phyloP scores from a whole-genome alignment of 2,797 vertebrate species.

The Esox lucius region DNA sequence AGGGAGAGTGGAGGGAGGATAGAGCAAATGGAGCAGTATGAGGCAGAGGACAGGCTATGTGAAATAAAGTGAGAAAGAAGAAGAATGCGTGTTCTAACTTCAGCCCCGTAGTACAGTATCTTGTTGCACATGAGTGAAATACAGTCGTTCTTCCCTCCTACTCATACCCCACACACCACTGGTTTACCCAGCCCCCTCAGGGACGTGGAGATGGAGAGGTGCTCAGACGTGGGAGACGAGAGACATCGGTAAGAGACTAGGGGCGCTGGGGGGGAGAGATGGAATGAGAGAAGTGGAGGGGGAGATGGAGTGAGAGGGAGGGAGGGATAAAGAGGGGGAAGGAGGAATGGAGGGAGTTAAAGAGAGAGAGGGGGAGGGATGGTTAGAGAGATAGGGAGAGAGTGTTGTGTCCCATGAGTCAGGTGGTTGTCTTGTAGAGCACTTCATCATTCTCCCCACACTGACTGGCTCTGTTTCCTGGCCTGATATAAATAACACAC shows the following conservation, averaged over 20 bases:
- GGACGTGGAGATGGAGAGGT: not conserved
- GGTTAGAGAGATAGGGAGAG: conserved; percentile 51
- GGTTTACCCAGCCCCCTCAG: not conserved
- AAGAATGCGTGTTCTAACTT: conserved; percentile 19
- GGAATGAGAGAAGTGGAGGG: too few relatives aligned
- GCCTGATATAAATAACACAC: conserved; percentile 78
- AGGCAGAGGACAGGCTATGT: not conserved
- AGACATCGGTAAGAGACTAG: conserved; percentile 27
- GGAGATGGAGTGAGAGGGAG: conserved; percentile 44
- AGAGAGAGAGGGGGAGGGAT: conserved; percentile 19
- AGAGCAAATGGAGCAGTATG: too few relatives aligned
- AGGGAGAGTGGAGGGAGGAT: too few relatives aligned
- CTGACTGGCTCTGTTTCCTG: conserved; percentile 73
- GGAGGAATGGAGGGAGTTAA: conserved; percentile 15
- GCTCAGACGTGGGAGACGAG: conserved; percentile 44
- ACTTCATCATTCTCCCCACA: conserved; percentile 78
- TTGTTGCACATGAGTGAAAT: not conserved
- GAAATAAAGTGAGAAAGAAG: conserved; percentile 16
- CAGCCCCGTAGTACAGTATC: not conserved
- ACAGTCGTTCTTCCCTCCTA: not conserved
- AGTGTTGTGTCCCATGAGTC: conserved; percentile 76
- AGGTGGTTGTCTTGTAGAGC: conserved; percentile 76
- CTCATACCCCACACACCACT: not conserved
- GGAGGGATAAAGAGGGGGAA: conserved; percentile 41
- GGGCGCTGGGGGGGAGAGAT: conserved; percentile 29